Evolutionary conservation across 2,797 vertebrate species (phyloP).

Genomic region (Knipowitschia caucasica): DNA sequence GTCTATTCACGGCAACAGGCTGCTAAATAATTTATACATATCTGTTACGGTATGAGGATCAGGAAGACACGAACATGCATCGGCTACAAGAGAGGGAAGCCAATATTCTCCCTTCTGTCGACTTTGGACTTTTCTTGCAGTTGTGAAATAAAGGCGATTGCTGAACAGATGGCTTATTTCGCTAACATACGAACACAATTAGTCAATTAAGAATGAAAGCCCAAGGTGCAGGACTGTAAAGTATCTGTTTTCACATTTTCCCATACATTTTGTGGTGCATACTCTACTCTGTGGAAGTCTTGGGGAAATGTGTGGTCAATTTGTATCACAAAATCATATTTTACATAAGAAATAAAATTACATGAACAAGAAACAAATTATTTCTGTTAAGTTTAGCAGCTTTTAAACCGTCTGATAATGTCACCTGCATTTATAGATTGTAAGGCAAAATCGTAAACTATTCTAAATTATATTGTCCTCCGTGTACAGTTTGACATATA

Average conservation of each 20-base stretch:
- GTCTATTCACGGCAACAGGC: slow-evolving; percentile 57
- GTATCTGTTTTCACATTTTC: slow-evolving; percentile 40
- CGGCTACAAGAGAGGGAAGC: slow-evolving; percentile 49
- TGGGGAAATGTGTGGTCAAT: background rate
- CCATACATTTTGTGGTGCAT: slow-evolving; percentile 16
- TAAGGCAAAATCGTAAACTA: too few relatives aligned
- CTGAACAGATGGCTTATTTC: slow-evolving; percentile 44
- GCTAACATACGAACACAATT: slow-evolving; percentile 14
- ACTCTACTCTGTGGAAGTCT: background rate
- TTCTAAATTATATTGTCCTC: too few relatives aligned
- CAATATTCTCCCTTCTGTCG: slow-evolving; percentile 44
- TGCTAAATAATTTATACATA: slow-evolving; percentile 72
- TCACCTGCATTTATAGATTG: too few relatives aligned
- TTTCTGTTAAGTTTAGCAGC: too few relatives aligned
- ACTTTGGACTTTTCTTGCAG: slow-evolving; percentile 41
- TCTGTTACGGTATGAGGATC: slow-evolving; percentile 63
- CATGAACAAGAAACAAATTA: too few relatives aligned
- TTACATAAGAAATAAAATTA: too few relatives aligned
- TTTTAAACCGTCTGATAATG: too few relatives aligned
- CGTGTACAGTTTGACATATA: too few relatives aligned
- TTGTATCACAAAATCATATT: too few relatives aligned
- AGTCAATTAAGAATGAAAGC: slow-evolving; percentile 20
- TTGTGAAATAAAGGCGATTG: slow-evolving; percentile 20
- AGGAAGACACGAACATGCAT: slow-evolving; percentile 55
- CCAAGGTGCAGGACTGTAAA: slow-evolving; percentile 27